Percentiles rank a stretch among this genome's conserved stretches.
These are phyloP conservation scores for Alcedo atthis DNA, from an alignment of 2,797 vertebrate species.

Conservation along the genomic window DNA sequence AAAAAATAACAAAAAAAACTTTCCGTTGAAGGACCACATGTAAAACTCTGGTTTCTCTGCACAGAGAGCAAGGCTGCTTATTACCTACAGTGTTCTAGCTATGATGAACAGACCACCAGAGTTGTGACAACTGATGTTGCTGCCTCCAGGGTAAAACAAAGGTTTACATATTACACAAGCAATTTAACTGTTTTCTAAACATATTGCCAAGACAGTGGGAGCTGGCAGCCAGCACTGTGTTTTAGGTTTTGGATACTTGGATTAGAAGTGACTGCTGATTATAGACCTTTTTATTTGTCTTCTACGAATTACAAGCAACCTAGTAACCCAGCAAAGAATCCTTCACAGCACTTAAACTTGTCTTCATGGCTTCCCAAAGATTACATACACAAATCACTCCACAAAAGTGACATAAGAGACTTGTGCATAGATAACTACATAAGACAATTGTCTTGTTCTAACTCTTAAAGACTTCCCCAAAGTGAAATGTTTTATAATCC, in stretches of 20 bases:
- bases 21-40: conserved; percentile 44
- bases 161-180: conserved; percentile 99
- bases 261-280: conserved; percentile 89
- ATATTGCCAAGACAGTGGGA: conserved; percentile 98
- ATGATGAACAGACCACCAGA: conserved; percentile 95
- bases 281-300: conserved; percentile 91
- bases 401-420: conserved; percentile 88
- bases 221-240: conserved; percentile 88
- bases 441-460: conserved; percentile 86
- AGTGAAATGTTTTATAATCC: conserved; percentile 94
- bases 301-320: conserved; percentile 93
- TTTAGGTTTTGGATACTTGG: conserved; percentile 85
- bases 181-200: conserved; percentile 99
- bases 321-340: conserved; percentile 91
- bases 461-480: conserved; percentile 82
- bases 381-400: conserved; percentile 95
- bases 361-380: conserved; percentile 92
- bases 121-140: conserved; percentile 93
- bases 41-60: conserved; percentile 80
- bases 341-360: conserved; percentile 89
- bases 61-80: conserved; percentile 87
- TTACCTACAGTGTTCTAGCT: conserved; percentile 83
- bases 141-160: conserved; percentile 94
- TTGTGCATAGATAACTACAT: conserved; percentile 83
- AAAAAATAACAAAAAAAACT: conserved; percentile 60